phyloP scores from a whole-genome alignment of 2,797 vertebrate genomes.

The Euphonia xanthogaster region DNA sequence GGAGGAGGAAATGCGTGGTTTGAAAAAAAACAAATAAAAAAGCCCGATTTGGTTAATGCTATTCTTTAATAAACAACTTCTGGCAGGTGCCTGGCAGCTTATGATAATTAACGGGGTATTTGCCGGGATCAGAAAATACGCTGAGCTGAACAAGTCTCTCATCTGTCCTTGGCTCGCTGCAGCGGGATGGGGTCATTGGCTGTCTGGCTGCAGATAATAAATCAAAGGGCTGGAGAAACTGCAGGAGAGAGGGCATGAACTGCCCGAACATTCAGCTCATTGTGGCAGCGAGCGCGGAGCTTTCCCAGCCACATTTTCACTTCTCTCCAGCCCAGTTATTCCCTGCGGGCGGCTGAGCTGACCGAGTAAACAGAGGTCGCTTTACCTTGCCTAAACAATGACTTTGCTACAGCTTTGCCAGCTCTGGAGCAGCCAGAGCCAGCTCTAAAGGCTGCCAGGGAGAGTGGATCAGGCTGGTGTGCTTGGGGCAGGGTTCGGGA shows the following conservation, averaged over 20 bases:
- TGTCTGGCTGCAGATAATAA: slow-evolving; percentile 44
- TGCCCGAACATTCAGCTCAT: slow-evolving; percentile 33
- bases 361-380: slow-evolving; percentile 30
- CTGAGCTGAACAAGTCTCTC: neutral
- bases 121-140: neutral
- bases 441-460: neutral
- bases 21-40: neutral
- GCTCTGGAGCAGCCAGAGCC: neutral
- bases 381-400: slow-evolving; percentile 60
- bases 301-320: slow-evolving; percentile 1
- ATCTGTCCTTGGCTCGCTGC: neutral
- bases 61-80: neutral
- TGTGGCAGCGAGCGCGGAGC: neutral
- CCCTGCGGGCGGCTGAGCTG: slow-evolving; percentile 41
- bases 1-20: rapidly evolving
- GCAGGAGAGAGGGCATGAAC: slow-evolving; percentile 52
- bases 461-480: neutral
- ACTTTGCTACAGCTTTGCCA: slow-evolving; percentile 16
- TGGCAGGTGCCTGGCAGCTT: slow-evolving; percentile 35
- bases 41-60: neutral
- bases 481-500: neutral
- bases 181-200: slow-evolving; percentile 7
- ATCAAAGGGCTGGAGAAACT: slow-evolving; percentile 49
- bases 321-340: slow-evolving; percentile 2
- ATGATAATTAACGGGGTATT: neutral